Evolutionary conservation across 1,140 invertebrate genomes (phyloP).

Genomic region (Cepaea nemoralis): DNA sequence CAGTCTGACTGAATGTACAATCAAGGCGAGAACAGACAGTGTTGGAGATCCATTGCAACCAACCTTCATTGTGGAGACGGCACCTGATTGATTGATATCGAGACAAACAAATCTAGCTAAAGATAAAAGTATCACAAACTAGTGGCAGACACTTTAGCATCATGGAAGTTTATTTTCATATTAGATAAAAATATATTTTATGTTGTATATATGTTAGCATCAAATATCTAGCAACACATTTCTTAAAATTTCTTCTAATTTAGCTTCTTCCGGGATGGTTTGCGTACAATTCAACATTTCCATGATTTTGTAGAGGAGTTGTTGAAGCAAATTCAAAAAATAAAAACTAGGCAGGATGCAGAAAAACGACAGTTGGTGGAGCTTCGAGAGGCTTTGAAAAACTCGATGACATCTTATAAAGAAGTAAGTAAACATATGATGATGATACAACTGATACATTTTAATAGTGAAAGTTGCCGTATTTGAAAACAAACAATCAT

Average conservation of each 20-base stretch:
- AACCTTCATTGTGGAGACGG: too few species aligned
- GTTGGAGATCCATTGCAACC: too few species aligned
- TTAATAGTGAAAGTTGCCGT: too few species aligned
- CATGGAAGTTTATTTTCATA: too few species aligned
- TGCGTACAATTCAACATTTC: conserved; percentile 97
- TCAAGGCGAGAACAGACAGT: too few species aligned
- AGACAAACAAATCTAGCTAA: too few species aligned
- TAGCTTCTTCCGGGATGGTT: conserved; percentile 93
- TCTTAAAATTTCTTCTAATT: conserved; percentile 62
- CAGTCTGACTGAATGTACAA: too few species aligned
- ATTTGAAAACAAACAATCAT: too few species aligned
- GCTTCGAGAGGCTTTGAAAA: conserved; percentile 86
- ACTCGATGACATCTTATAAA: conserved; percentile 71
- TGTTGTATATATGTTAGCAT: neutral
- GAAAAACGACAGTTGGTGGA: conserved; percentile 88
- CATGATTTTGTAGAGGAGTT: conserved; percentile 93
- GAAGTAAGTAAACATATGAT: conserved; percentile 65
- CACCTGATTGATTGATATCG: too few species aligned
- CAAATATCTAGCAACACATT: neutral
- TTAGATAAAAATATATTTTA: neutral
- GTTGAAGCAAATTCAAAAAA: conserved; percentile 89
- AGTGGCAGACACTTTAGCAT: too few species aligned
- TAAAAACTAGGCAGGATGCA: conserved; percentile 92
- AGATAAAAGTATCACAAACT: too few species aligned
- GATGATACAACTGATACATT: too few species aligned